These are phyloP conservation scores for Rosalia funebris DNA, from an alignment of 2,888 invertebrate species.

Conservation along the genomic window DNA sequence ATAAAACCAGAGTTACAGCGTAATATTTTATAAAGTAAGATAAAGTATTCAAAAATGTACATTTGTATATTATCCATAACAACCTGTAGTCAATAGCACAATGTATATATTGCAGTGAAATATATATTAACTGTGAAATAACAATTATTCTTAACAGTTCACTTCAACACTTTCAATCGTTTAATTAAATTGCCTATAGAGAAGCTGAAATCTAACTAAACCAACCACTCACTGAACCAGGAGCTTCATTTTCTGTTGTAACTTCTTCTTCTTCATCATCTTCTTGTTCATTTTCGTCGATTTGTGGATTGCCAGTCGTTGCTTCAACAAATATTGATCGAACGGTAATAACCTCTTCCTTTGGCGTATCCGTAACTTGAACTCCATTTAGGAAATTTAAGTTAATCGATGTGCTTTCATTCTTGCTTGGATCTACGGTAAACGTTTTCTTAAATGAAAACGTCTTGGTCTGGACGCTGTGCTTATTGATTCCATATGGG, in stretches of 20 bases:
- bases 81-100: too few species aligned
- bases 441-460: conserved; percentile 33
- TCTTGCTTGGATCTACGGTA: conserved; percentile 30
- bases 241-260: neutral
- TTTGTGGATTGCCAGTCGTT: too few species aligned
- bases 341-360: neutral
- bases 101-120: too few species aligned
- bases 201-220: too few species aligned
- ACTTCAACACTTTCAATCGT: too few species aligned
- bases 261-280: neutral
- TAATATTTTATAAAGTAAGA: too few species aligned
- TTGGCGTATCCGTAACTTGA: conserved; percentile 38
- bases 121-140: too few species aligned
- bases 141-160: too few species aligned
- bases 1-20: too few species aligned
- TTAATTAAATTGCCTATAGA: too few species aligned
- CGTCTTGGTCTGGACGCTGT: conserved; percentile 23
- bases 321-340: neutral
- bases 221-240: neutral
- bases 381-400: conserved; percentile 48
- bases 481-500: conserved; percentile 20
- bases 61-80: too few species aligned
- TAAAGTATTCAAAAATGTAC: too few species aligned
- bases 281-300: neutral
- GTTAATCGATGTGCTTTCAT: conserved; percentile 35